A percentile compares a stretch with the other conserved stretches of the same genome.
These are phyloP conservation scores for Chaenogobius annularis DNA, from an alignment of 2,113 vertebrate species.

Conservation along the genomic window DNA sequence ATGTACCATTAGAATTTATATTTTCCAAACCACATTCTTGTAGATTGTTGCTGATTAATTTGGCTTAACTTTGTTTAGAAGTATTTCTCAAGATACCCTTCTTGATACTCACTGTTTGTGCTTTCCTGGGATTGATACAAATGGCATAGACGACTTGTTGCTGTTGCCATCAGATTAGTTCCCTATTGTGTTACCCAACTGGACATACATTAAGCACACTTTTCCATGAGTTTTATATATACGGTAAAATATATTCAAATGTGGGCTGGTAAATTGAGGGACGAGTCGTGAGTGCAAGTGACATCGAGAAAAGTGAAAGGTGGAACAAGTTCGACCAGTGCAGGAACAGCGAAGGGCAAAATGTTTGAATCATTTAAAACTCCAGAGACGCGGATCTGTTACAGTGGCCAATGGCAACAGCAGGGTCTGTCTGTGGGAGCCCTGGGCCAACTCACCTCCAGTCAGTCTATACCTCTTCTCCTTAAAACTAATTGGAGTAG, in stretches of 20 bases:
- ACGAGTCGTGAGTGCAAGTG: neutral
- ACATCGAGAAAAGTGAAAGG: constrained; percentile 4
- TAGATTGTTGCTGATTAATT: neutral
- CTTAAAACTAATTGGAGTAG: constrained; percentile 43
- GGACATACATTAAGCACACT: neutral
- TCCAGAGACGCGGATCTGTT: constrained; percentile 75
- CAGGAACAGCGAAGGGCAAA: constrained; percentile 72
- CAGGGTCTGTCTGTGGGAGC: constrained; percentile 47
- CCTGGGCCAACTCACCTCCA: constrained; percentile 49
- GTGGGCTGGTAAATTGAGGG: constrained; percentile 4
- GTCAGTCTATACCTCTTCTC: constrained; percentile 28
- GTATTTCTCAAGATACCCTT: neutral
- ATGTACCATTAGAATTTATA: neutral
- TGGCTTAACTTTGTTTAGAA: neutral
- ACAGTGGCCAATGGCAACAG: constrained; percentile 65
- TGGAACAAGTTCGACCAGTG: constrained; percentile 58
- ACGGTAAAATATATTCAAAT: constrained; percentile 5
- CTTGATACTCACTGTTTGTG: neutral
- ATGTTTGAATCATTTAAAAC: constrained; percentile 79
- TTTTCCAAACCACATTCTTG: neutral
- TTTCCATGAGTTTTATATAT: neutral
- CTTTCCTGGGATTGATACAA: neutral
- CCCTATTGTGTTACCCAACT: neutral
- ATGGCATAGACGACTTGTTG: neutral
- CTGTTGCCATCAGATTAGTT: neutral